Evolutionary conservation across 2,888 invertebrate species (phyloP).

Genomic region (Chromoteleia sp.): DNA sequence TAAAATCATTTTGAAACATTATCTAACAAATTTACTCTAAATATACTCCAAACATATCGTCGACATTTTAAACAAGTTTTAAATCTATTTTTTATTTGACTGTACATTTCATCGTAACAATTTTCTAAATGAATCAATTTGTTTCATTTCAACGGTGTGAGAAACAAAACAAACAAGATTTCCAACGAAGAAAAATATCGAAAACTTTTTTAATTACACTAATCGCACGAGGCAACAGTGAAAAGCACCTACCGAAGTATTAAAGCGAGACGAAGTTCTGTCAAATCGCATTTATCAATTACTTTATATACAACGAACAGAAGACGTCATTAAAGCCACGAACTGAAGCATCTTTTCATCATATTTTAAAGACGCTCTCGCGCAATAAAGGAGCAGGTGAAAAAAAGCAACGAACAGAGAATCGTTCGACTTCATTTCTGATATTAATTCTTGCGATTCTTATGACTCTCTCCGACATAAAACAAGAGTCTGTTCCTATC

Average conservation of each 20-base stretch:
- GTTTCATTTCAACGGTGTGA: too few relatives aligned
- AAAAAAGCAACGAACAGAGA: conserved; percentile 22
- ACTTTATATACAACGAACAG: conserved; percentile 29
- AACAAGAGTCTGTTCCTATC: conserved; percentile 25
- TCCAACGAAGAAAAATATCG: not conserved
- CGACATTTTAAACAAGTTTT: too few relatives aligned
- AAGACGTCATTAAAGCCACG: conserved; percentile 26
- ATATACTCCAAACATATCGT: too few relatives aligned
- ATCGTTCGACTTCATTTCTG: conserved; percentile 37
- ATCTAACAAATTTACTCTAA: too few relatives aligned
- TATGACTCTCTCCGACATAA: conserved; percentile 13
- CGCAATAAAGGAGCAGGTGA: conserved; percentile 41
- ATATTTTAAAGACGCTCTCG: conserved; percentile 23
- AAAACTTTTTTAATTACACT: conserved; percentile 22
- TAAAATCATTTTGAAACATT: too few relatives aligned
- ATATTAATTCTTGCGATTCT: conserved; percentile 45
- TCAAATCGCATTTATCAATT: conserved; percentile 29
- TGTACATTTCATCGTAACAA: too few relatives aligned
- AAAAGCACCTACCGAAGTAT: conserved; percentile 5
- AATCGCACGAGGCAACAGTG: conserved; percentile 11
- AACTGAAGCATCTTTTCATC: conserved; percentile 36
- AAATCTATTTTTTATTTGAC: too few relatives aligned
- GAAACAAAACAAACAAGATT: not conserved
- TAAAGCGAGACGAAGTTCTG: conserved; percentile 5
- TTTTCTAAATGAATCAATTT: too few relatives aligned